Conservation (phyloP, 2,888 invertebrate genomes). For the Macropis europaea region DNA sequence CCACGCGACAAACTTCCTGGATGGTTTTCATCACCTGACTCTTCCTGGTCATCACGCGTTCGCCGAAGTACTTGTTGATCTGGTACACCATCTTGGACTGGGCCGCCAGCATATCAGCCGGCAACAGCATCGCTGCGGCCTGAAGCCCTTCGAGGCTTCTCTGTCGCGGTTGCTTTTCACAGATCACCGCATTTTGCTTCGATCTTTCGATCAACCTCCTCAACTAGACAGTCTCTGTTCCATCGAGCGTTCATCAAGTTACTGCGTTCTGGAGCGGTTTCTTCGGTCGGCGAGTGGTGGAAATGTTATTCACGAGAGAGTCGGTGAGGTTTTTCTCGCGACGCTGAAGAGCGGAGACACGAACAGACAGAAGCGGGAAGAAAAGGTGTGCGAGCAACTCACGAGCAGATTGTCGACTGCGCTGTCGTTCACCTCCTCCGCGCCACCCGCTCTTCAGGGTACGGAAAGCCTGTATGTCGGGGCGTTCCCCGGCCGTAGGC, state of each 20-base stretch:
- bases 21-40: conserved; percentile 92
- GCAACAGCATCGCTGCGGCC: conserved; percentile 87
- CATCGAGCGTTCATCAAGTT: too few species aligned
- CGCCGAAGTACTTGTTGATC: conserved; percentile 95
- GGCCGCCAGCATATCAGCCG: conserved; percentile 95
- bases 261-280: not conserved
- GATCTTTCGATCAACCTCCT: not conserved
- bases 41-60: conserved; percentile 93
- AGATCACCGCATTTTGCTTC: conserved; percentile 47
- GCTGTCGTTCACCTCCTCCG: conserved; percentile 69
- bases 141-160: conserved; percentile 32
- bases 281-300: conserved; percentile 4
- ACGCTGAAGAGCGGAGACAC: conserved; percentile 54
- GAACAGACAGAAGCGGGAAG: conserved; percentile 58
- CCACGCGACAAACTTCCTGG: conserved; percentile 93
- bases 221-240: not conserved
- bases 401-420: conserved; percentile 74
- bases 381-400: conserved; percentile 67
- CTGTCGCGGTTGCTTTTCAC: not conserved
- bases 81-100: conserved; percentile 97
- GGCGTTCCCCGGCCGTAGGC: conserved; percentile 15
- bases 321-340: too few species aligned
- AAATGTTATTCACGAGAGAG: too few species aligned
- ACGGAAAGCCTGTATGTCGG: conserved; percentile 18
- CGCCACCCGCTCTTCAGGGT: conserved; percentile 51